Evolutionary conservation across 1,140 invertebrate species (phyloP).

Genomic region (Brachionus koreanus): DNA sequence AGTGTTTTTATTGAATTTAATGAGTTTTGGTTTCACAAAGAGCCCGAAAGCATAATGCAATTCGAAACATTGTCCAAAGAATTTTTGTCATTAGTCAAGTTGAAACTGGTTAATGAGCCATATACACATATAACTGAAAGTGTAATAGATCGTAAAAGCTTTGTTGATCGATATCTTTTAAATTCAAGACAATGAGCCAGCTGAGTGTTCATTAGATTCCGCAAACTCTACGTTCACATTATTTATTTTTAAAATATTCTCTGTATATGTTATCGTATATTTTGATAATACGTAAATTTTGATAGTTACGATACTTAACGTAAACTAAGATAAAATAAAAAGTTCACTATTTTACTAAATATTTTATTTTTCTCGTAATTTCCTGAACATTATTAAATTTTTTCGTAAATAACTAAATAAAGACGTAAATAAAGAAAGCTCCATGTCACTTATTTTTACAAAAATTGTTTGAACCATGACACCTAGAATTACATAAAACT

Average conservation of each 20-base stretch:
- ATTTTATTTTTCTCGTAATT: too few species aligned
- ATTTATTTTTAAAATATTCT: not conserved
- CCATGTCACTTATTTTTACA: too few species aligned
- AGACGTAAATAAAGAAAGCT: too few species aligned
- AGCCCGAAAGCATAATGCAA: conserved; percentile 88
- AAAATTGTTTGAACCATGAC: too few species aligned
- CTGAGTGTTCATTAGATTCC: not conserved
- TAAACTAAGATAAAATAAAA: too few species aligned
- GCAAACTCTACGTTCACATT: not conserved
- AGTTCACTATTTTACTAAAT: too few species aligned
- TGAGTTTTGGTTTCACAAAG: conserved; percentile 82
- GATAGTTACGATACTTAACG: too few species aligned
- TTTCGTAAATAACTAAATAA: too few species aligned
- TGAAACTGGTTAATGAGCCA: not conserved
- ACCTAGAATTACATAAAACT: too few species aligned
- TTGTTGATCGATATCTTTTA: not conserved
- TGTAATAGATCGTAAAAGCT: conserved; percentile 28
- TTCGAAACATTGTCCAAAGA: conserved; percentile 60
- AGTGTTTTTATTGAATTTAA: conserved; percentile 90
- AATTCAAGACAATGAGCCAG: not conserved
- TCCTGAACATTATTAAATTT: too few species aligned
- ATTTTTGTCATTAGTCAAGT: conserved; percentile 13
- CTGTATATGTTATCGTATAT: not conserved
- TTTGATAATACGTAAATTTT: too few species aligned
- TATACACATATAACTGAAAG: conserved; percentile 19